These are phyloP conservation scores for Chrysolina haemoptera DNA, from an alignment of 2,888 invertebrate species.

Conservation along the genomic window DNA sequence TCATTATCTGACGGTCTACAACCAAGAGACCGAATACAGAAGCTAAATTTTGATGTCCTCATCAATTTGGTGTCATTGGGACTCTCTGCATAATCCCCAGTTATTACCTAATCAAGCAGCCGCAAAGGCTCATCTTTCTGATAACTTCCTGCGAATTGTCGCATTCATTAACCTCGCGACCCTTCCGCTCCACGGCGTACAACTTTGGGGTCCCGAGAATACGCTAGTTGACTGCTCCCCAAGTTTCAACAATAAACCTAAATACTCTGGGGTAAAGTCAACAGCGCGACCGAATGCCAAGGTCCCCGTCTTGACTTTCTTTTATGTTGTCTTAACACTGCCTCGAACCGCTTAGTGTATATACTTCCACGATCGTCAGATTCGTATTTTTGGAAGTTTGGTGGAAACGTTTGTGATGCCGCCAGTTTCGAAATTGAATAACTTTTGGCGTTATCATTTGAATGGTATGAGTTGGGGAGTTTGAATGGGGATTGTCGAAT, in stretches of 20 bases:
- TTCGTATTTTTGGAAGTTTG: not conserved
- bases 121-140: constrained; percentile 3
- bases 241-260: constrained; percentile 28
- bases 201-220: constrained; percentile 12
- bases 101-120: not conserved
- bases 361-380: not conserved
- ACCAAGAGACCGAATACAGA: no score
- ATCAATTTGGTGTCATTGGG: not conserved
- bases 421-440: not conserved
- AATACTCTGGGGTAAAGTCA: constrained; percentile 20
- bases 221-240: constrained; percentile 15
- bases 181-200: constrained; percentile 11
- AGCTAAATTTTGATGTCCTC: no score
- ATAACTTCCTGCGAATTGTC: constrained; percentile 1
- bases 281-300: constrained; percentile 28
- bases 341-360: not conserved
- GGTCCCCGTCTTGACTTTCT: constrained; percentile 21
- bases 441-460: not conserved
- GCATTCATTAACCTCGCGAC: constrained; percentile 13
- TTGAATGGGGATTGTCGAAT: not conserved
- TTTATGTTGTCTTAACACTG: constrained; percentile 16
- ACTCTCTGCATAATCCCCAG: not conserved
- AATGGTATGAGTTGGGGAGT: not conserved
- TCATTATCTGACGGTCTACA: no score
- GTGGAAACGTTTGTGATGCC: not conserved